Conservation (phyloP, 2,888 invertebrate genomes). For the Lycophotia porphyrea region DNA sequence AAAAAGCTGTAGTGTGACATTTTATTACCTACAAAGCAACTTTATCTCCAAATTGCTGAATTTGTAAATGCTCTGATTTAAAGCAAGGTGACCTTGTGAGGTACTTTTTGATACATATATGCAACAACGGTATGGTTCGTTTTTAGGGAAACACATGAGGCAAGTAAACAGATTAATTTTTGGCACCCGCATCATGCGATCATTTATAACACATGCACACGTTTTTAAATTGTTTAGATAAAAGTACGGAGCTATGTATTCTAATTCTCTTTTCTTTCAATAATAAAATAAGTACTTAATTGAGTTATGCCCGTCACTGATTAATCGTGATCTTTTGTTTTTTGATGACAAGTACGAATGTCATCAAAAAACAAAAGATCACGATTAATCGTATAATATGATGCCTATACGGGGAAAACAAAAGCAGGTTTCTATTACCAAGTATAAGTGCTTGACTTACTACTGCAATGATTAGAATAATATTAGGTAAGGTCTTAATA, state of each 20-base stretch:
- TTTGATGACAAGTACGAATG: no score
- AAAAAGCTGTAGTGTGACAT: constrained; percentile 18
- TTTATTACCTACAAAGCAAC: constrained; percentile 23
- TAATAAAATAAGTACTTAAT: no score
- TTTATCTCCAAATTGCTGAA: constrained; percentile 23
- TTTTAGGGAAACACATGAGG: neutral
- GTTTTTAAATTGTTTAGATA: no score
- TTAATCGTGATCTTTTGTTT: no score
- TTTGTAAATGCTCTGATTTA: constrained; percentile 42
- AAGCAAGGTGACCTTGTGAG: constrained; percentile 20
- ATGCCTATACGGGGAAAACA: neutral
- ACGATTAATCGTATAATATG: no score
- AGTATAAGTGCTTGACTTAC: no score
- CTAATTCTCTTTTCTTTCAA: no score
- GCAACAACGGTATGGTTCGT: neutral
- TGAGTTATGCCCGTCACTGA: no score
- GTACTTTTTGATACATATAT: neutral
- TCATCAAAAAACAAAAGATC: no score
- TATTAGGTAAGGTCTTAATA: neutral
- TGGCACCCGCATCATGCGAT: neutral
- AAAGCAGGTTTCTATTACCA: neutral
- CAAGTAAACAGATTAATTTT: neutral
- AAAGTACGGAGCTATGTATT: neutral
- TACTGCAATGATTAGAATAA: neutral
- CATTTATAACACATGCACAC: neutral